Evolutionary conservation across 2,113 vertebrate genomes (phyloP).

Genomic region (Plecotus auritus): DNA sequence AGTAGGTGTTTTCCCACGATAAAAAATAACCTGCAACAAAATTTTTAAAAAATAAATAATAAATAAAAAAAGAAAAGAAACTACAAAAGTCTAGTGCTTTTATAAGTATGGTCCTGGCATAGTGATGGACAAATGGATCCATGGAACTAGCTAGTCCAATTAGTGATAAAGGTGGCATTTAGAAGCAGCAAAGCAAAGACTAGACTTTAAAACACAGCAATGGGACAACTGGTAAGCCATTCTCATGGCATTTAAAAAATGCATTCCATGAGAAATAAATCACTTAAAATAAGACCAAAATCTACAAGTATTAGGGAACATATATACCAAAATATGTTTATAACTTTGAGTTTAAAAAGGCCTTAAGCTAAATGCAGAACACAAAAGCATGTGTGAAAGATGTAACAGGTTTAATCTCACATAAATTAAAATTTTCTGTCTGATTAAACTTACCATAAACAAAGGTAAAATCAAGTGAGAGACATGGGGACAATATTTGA

Average conservation of each 20-base stretch:
- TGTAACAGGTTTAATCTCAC: neutral
- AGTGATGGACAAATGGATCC: neutral
- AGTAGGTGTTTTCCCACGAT: neutral
- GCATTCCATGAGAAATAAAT: neutral
- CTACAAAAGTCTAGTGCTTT: neutral
- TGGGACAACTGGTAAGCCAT: too few species aligned
- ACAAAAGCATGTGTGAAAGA: neutral
- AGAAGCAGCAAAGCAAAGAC: neutral
- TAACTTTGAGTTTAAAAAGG: neutral
- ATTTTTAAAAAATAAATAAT: neutral
- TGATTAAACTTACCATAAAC: neutral
- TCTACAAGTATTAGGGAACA: neutral
- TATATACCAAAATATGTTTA: neutral
- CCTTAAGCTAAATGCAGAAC: neutral
- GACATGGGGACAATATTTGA: neutral
- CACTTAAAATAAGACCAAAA: slow-evolving; percentile 19
- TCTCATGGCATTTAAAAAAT: neutral
- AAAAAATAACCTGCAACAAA: neutral
- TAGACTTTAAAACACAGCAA: neutral
- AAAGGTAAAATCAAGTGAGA: neutral
- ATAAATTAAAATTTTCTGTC: neutral
- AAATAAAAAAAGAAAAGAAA: neutral
- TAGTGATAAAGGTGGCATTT: neutral
- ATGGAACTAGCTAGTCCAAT: too few species aligned
- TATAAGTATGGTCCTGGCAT: neutral